phyloP scores from a whole-genome alignment of 2,113 vertebrate species.

The Heliornis fulica region DNA sequence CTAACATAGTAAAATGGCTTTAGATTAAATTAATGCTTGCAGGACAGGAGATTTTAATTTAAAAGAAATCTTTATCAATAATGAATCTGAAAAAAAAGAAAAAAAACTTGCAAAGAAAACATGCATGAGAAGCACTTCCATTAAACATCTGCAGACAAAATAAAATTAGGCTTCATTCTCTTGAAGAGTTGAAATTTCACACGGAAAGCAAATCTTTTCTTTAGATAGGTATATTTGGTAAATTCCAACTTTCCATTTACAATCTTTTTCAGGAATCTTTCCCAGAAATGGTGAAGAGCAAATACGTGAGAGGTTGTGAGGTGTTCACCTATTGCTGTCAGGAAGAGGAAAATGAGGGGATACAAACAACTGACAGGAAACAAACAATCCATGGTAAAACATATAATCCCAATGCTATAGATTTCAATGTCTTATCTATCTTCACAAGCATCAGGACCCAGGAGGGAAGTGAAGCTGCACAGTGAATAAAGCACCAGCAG shows the following conservation, averaged over 20 bases:
- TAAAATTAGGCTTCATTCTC: background rate
- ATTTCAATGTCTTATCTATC: background rate
- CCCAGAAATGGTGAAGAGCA: background rate
- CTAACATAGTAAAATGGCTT: background rate
- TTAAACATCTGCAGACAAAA: background rate
- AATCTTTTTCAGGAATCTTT: background rate
- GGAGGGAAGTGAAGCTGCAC: background rate
- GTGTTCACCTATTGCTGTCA: background rate
- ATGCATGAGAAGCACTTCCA: background rate
- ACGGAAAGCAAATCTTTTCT: background rate
- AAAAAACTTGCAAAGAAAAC: background rate
- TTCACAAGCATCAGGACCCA: background rate
- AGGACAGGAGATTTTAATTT: background rate
- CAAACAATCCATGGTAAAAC: background rate
- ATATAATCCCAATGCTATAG: background rate
- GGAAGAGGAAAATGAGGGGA: background rate
- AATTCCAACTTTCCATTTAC: background rate
- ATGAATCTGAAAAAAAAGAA: background rate
- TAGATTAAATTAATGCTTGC: background rate
- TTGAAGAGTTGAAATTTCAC: background rate
- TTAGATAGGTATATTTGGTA: background rate
- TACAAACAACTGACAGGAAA: background rate
- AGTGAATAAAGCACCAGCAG: background rate
- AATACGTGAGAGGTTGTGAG: background rate
- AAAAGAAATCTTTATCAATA: background rate